Conservation (phyloP, 92 coral and sea anemone species). For the Galaxea fascicularis region DNA sequence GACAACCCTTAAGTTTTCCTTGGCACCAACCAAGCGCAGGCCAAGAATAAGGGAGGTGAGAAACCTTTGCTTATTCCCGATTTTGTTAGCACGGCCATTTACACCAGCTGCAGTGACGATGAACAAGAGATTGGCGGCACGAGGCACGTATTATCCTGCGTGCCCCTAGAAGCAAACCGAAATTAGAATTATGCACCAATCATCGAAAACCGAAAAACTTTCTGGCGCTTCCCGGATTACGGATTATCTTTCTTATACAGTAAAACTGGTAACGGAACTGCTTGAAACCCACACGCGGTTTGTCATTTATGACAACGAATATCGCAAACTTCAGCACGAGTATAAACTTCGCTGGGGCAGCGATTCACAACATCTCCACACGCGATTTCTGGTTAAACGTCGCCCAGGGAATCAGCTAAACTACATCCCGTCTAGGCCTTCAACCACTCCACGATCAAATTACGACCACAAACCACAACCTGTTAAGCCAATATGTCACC, state of each 20-base stretch:
- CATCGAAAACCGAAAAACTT: constrained; percentile 31
- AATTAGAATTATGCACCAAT: constrained; percentile 50
- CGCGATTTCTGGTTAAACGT: constrained; percentile 21
- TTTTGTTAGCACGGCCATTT: constrained; percentile 1
- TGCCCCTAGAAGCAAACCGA: constrained; percentile 52
- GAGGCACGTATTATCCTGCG: constrained; percentile 45
- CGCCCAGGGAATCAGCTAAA: background rate
- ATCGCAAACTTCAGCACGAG: constrained; percentile 45
- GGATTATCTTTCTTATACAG: constrained; percentile 41
- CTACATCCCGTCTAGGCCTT: constrained; percentile 24
- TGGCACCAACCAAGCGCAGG: background rate
- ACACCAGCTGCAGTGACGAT: background rate
- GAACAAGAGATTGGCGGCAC: constrained; percentile 19
- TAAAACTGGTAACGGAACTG: constrained; percentile 36
- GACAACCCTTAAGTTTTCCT: constrained; percentile 52
- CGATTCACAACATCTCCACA: constrained; percentile 43
- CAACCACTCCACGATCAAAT: constrained; percentile 4
- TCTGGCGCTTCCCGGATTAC: constrained; percentile 8
- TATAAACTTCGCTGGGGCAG: constrained; percentile 55
- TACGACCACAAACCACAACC: constrained; percentile 23
- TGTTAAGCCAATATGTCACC: constrained; percentile 32
- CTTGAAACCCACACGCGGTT: constrained; percentile 28
- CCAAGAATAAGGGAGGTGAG: constrained; percentile 5
- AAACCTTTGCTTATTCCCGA: constrained; percentile 34
- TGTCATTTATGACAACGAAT: constrained; percentile 27